Evolutionary conservation across 92 coral and sea anemone genomes (phyloP), one percentile per base, ranked within the genome.

Genomic region (Plumapathes pennacea): DNA sequence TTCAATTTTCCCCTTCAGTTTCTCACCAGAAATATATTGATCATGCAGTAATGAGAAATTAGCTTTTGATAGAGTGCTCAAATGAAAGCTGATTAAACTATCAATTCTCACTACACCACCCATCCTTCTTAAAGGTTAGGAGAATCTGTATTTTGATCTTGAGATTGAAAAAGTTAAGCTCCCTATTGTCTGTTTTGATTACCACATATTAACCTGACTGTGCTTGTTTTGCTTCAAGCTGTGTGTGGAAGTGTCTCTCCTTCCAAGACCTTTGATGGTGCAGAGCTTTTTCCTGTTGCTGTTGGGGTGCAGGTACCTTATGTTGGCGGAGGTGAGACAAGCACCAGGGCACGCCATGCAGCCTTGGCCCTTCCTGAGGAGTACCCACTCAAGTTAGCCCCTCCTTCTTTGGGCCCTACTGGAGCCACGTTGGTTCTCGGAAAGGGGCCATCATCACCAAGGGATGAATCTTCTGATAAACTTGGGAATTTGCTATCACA

Each of bases 241-340:
- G 64, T 89, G n/a, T n/a, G n/a, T 1, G 69, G 83, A 40, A 76
- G 65, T 45, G 77, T 77, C 17, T 88, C 96, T 12, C 78, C 85
- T 30, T 31, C 77, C n/a, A 82, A 77, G 67, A 64, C 82, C 30
- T 38, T 26, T 4, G 86, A 77, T 50, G 94, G 98, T 12, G 96
- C 94, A 11, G 94, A 92, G 61, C 74, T 92, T 51, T 92, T 92
- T 50, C 84, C 98, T 3, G 92, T 89, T 12, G 98, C 98, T 2
- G 72, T 85, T 26, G 96, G 98, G 22, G 89, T 92, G 8, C 98
- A 92, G 43, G 78, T 89, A 14, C 98, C 96, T 15, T 88, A 88
- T 50, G 98, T 92, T 68, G 98, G 98, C 0, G 69, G 69, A 32
- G 96, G 85, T 56, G 96, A 71, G 44, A 71, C 86, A 38, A 67